Percentiles rank a stretch among this genome's conserved stretches.
Evolutionary conservation across 1,140 invertebrate genomes (phyloP).

Genomic region (Ceratoteleas bidentatus): DNA sequence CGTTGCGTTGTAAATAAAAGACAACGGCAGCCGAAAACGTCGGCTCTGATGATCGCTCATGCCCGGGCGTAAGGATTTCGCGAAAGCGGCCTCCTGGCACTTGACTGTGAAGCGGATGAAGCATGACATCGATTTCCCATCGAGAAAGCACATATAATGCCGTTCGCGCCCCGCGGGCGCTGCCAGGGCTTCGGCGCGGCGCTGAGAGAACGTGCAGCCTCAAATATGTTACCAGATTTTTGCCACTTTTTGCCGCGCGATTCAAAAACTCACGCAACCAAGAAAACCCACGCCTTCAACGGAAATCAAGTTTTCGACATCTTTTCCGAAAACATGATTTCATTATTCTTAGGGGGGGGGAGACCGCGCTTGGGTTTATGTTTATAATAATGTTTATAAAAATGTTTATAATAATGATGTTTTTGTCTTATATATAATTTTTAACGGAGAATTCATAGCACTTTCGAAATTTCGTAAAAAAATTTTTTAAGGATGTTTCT

Average conservation of each 20-base stretch:
- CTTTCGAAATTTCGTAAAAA: too few relatives aligned
- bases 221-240: slow-evolving; percentile 63
- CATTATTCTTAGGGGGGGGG: too few relatives aligned
- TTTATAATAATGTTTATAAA: too few relatives aligned
- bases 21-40: slow-evolving; percentile 42
- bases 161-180: slow-evolving; percentile 52
- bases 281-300: too few relatives aligned
- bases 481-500: too few relatives aligned
- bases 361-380: too few relatives aligned
- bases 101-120: slow-evolving; percentile 73
- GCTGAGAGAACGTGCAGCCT: slow-evolving; percentile 59
- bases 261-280: too few relatives aligned
- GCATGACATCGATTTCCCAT: slow-evolving; percentile 77
- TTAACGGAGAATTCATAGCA: too few relatives aligned
- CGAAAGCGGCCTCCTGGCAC: slow-evolving; percentile 60
- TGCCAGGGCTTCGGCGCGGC: slow-evolving; percentile 37
- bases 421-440: too few relatives aligned
- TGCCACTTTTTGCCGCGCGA: slow-evolving; percentile 37
- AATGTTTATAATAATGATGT: too few relatives aligned
- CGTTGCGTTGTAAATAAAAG: slow-evolving; percentile 24
- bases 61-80: slow-evolving; percentile 48
- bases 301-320: too few relatives aligned
- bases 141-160: slow-evolving; percentile 66
- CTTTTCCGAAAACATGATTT: too few relatives aligned
- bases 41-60: slow-evolving; percentile 37